A percentile compares a stretch with the other conserved stretches of the same genome.
phyloP scores from a whole-genome alignment of 2,797 vertebrate species.

The Sebastolobus altivelis region DNA sequence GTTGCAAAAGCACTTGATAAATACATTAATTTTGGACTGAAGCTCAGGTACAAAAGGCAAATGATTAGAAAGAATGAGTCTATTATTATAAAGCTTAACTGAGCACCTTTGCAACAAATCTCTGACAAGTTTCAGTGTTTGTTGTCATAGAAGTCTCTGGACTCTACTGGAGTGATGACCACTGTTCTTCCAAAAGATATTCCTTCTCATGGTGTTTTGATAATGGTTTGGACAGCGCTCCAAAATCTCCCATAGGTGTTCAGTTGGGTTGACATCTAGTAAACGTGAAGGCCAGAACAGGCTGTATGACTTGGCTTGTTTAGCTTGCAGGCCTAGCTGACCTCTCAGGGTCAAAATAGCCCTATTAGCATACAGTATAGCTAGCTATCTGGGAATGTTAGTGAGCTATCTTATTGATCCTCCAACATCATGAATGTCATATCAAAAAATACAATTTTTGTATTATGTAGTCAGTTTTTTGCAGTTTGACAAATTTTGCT shows the following conservation, averaged over 20 bases:
- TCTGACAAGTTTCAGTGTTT: not conserved
- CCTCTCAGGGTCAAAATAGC: not conserved
- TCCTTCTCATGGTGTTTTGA: not conserved
- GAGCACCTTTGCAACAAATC: not conserved
- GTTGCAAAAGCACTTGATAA: not conserved
- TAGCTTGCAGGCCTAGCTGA: not conserved
- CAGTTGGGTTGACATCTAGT: not conserved
- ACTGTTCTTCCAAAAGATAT: not conserved
- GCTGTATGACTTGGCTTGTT: not conserved
- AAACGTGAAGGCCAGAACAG: not conserved
- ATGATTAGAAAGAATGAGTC: not conserved
- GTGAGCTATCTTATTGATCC: not conserved
- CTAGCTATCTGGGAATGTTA: not conserved
- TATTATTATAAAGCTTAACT: not conserved
- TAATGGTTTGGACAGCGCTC: too few relatives aligned
- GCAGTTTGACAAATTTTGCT: not conserved
- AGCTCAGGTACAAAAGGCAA: not conserved
- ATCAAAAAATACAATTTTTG: not conserved
- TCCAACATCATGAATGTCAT: not conserved
- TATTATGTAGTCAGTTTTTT: rapidly evolving
- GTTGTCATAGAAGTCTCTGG: not conserved
- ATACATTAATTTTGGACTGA: not conserved
- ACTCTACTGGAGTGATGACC: not conserved
- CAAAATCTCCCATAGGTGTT: not conserved
- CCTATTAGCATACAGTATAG: not conserved